Conservation (phyloP, 2,888 invertebrate species). For the Troilus luridus region DNA sequence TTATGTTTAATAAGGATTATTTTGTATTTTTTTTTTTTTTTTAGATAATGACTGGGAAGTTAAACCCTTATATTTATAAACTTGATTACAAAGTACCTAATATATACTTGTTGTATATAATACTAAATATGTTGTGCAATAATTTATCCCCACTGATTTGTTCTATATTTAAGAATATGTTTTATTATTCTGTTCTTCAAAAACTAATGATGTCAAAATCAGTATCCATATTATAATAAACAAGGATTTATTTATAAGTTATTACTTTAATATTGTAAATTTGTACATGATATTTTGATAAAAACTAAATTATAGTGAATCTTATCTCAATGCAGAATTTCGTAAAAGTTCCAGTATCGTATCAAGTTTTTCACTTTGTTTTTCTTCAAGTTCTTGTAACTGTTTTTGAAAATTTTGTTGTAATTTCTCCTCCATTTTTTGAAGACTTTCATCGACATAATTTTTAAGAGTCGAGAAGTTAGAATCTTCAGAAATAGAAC, state of each 20-base stretch:
- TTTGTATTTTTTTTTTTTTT: not conserved
- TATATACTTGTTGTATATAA: slow-evolving; percentile 28
- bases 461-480: slow-evolving; percentile 39
- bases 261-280: slow-evolving; percentile 25
- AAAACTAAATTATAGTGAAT: slow-evolving; percentile 14
- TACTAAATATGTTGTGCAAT: not conserved
- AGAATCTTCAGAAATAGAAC: not conserved
- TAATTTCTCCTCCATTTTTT: slow-evolving; percentile 50
- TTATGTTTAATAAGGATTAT: not conserved
- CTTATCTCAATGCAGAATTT: slow-evolving; percentile 52
- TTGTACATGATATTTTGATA: slow-evolving; percentile 33
- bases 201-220: not conserved
- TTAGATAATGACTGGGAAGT: slow-evolving; percentile 42
- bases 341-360: slow-evolving; percentile 65
- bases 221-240: not conserved
- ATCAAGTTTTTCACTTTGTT: slow-evolving; percentile 69
- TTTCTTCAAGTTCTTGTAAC: slow-evolving; percentile 67
- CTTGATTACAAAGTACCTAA: slow-evolving; percentile 5
- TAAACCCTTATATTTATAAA: slow-evolving; percentile 32
- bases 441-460: slow-evolving; percentile 61
- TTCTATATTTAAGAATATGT: slow-evolving; percentile 16
- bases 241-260: slow-evolving; percentile 4
- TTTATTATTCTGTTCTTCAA: slow-evolving; percentile 22
- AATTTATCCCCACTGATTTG: not conserved
- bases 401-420: slow-evolving; percentile 53